A percentile compares a stretch with the other conserved stretches of the same genome.
phyloP scores from a whole-genome alignment of 2,113 vertebrate genomes.

The Sebastes fasciatus region DNA sequence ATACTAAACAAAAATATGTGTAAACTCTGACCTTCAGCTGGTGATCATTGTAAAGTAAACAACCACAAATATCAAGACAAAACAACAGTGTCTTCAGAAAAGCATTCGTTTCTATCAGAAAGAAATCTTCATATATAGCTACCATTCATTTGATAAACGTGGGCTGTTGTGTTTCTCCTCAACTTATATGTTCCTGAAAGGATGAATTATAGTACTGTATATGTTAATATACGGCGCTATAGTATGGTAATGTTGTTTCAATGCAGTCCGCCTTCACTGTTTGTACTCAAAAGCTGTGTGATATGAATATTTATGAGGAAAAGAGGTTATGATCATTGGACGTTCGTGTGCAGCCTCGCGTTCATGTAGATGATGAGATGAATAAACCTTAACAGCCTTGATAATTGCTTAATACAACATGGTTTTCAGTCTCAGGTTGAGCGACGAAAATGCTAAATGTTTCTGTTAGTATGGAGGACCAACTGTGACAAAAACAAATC shows the following conservation, averaged over 20 bases:
- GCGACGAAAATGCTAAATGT: background rate
- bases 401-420: slow-evolving; percentile 8
- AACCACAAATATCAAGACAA: background rate
- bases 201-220: background rate
- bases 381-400: slow-evolving; percentile 21
- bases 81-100: background rate
- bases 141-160: background rate
- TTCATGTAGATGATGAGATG: slow-evolving; percentile 31
- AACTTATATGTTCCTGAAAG: background rate
- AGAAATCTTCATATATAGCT: background rate
- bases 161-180: background rate
- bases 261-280: slow-evolving; percentile 2
- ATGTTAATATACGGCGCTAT: background rate
- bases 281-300: background rate
- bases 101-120: background rate
- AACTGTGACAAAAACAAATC: background rate
- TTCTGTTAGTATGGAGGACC: background rate
- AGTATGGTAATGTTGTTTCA: slow-evolving; percentile 25
- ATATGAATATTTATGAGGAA: slow-evolving; percentile 48
- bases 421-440: background rate
- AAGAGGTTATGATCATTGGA: slow-evolving; percentile 10
- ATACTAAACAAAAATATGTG: background rate
- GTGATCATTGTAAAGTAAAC: slow-evolving; percentile 2
- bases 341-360: background rate
- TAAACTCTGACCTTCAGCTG: background rate